These are phyloP conservation scores for Dryas iulia DNA, from an alignment of 1,140 invertebrate genomes.

Conservation along the genomic window DNA sequence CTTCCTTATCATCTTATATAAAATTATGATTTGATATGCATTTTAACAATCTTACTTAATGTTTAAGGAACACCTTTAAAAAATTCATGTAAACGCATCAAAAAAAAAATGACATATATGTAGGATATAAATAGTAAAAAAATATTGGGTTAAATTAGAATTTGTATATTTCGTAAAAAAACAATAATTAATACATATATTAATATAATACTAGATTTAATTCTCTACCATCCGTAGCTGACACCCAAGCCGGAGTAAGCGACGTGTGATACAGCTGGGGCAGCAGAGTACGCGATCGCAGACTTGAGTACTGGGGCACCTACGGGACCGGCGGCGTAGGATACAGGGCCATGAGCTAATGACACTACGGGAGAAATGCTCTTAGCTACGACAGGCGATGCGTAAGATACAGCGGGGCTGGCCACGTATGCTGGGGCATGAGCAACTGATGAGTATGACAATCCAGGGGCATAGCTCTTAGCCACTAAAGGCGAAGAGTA, in stretches of 20 bases:
- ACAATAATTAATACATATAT: too few relatives aligned
- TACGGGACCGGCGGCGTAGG: conserved; percentile 27
- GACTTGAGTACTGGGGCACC: conserved; percentile 30
- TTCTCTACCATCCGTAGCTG: conserved; percentile 35
- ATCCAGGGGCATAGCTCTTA: conserved; percentile 3
- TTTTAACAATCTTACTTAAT: too few relatives aligned
- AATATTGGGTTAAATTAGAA: too few relatives aligned
- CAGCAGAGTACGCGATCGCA: conserved; percentile 34
- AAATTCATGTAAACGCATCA: too few relatives aligned
- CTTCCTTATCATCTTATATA: too few relatives aligned
- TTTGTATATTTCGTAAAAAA: neutral
- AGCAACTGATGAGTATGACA: conserved; percentile 19
- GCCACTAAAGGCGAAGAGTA: conserved; percentile 2
- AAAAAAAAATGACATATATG: too few relatives aligned
- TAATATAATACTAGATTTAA: neutral
- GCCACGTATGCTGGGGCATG: conserved; percentile 28
- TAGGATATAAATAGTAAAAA: too few relatives aligned
- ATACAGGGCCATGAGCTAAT: conserved; percentile 23
- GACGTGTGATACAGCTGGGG: conserved; percentile 35
- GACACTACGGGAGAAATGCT: conserved; percentile 14
- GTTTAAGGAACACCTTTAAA: too few relatives aligned
- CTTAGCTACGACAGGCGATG: conserved; percentile 2
- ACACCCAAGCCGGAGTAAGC: conserved; percentile 38
- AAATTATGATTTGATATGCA: too few relatives aligned
- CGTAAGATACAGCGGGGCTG: conserved; percentile 6